A percentile compares a stretch with the other conserved stretches of the same genome.
Evolutionary conservation across 1,140 invertebrate species (phyloP).

Genomic region (Cyclina sinensis): DNA sequence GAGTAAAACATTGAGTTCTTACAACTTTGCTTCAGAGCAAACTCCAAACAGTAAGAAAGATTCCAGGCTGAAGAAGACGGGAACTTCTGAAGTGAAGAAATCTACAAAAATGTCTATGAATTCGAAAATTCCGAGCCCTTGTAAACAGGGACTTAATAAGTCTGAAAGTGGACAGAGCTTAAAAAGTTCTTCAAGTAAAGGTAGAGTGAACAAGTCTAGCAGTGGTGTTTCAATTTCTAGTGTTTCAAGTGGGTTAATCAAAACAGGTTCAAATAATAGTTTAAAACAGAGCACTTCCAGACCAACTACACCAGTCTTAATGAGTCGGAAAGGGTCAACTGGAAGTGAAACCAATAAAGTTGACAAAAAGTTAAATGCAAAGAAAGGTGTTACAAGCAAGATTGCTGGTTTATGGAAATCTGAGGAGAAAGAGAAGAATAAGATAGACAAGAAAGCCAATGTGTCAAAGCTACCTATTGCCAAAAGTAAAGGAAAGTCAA

Average conservation of each 20-base stretch:
- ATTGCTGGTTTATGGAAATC: conserved; percentile 96
- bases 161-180: conserved; percentile 42
- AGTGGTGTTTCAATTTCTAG: conserved; percentile 72
- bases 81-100: conserved; percentile 11
- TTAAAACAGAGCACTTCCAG: conserved; percentile 76
- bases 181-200: conserved; percentile 20
- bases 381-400: conserved; percentile 93
- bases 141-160: conserved; percentile 61
- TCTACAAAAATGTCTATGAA: conserved; percentile 6
- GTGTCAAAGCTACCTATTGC: conserved; percentile 74
- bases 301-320: conserved; percentile 78
- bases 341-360: conserved; percentile 70
- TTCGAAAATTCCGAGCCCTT: conserved; percentile 61
- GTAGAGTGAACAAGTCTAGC: conserved; percentile 73
- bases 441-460: conserved; percentile 56
- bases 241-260: conserved; percentile 71
- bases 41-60: conserved; percentile 56
- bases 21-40: conserved; percentile 72
- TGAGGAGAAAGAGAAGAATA: conserved; percentile 79
- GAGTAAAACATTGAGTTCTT: conserved; percentile 75
- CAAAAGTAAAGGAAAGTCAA: conserved; percentile 31
- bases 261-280: conserved; percentile 66
- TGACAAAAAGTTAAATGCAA: conserved; percentile 74
- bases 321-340: conserved; percentile 84
- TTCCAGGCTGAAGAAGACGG: conserved; percentile 6